Percentiles rank a stretch among this genome's conserved stretches.
These are phyloP conservation scores for Drosophila melanica DNA, from an alignment of 1,140 invertebrate genomes.

Conservation along the genomic window DNA sequence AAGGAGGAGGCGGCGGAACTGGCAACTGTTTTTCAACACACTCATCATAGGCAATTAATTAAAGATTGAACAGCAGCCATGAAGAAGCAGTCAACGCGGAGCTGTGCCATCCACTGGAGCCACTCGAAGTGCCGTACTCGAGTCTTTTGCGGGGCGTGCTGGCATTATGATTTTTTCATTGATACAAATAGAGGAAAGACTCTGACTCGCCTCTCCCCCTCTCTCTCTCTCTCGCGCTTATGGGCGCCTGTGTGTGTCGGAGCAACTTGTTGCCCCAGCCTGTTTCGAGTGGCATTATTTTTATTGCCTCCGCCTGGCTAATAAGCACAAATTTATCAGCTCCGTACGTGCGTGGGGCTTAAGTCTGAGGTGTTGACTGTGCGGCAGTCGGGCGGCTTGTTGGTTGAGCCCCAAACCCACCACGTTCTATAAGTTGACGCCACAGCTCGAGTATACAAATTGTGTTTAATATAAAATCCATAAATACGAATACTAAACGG, in stretches of 20 bases:
- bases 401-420: slow-evolving; percentile 1
- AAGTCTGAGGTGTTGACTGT: slow-evolving; percentile 54
- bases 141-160: slow-evolving; percentile 59
- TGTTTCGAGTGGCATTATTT: slow-evolving; percentile 46
- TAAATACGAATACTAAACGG: slow-evolving; percentile 30
- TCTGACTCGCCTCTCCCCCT: slow-evolving; percentile 5
- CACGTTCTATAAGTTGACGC: neutral
- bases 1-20: slow-evolving; percentile 14
- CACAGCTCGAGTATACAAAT: slow-evolving; percentile 27
- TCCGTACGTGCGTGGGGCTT: slow-evolving; percentile 65
- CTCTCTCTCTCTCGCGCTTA: slow-evolving; percentile 2
- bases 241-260: slow-evolving; percentile 12
- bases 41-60: slow-evolving; percentile 80
- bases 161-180: slow-evolving; percentile 80
- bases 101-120: slow-evolving; percentile 16
- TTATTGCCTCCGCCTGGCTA: slow-evolving; percentile 60
- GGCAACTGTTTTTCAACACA: slow-evolving; percentile 71
- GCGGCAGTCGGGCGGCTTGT: slow-evolving; percentile 8
- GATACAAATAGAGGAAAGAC: slow-evolving; percentile 69
- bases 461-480: slow-evolving; percentile 33
- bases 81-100: neutral
- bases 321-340: slow-evolving; percentile 77
- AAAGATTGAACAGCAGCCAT: slow-evolving; percentile 60
- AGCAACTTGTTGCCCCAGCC: slow-evolving; percentile 58
- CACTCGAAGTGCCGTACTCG: slow-evolving; percentile 29